Base-by-base conservation (phyloP, 2,113 vertebrate genomes). In the Thalassarche chlororhynchos region DNA sequence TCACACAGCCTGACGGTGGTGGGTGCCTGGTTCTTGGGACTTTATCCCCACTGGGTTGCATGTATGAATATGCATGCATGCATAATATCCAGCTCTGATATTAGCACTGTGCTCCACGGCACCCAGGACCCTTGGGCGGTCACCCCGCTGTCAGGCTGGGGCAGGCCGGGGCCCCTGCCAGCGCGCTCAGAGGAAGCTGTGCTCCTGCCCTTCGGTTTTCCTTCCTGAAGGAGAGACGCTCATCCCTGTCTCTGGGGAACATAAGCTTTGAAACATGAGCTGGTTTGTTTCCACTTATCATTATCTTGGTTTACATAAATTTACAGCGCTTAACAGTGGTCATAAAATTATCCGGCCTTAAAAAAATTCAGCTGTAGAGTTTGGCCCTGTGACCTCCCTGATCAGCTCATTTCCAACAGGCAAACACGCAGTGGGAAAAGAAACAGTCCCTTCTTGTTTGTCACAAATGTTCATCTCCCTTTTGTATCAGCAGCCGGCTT, bases 231-330 rank as follows among this genome's bases (percentile, higher is more conserved):
- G 81, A 89, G 62, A 62, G 46, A 76, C 2, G 7, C 57, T 91
- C 74, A 72, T 91, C 71, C 75, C 76, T n/a, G 17, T 95, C 84
- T 71, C 49, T 4, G 17, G 74, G 74, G 66, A 90, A 36, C n/a
- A n/a, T 26, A 78, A 74, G 78, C 78, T 89, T 94, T 91, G 94
- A 95, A 97, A 91, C 66, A n/a, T 3, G 1, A 91, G 77, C 55
- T 69, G 70, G 65, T 88, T 93, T 97, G 54, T 95, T 93, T 91
- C 78, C 75, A 83, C 78, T 88, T 93, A 85, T 62, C 82, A 75
- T 94, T 96, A 93, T 92, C 92, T 90, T 55, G 52, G 89, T 94
- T 95, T 95, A 93, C 82, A 84, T 91, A 96, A 95, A 96, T 94
- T 90, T 90, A 88, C 62, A 84, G 78, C 0, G 0, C 46, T 91